phyloP scores from a whole-genome alignment of 2,797 vertebrate species.

The Sebastes cheni region DNA sequence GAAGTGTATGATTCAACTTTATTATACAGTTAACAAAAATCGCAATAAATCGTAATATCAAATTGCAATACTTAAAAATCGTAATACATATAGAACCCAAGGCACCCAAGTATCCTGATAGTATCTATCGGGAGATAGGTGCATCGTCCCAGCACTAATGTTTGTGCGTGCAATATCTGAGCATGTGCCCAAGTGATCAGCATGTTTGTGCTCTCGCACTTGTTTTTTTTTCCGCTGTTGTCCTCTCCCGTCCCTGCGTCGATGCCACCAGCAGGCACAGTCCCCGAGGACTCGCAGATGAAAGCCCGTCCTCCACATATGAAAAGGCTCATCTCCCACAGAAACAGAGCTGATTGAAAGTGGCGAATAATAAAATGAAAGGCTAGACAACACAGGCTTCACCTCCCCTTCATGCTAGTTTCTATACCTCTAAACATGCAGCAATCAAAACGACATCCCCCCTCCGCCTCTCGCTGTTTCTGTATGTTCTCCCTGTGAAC shows the following conservation, averaged over 20 bases:
- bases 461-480: constrained; percentile 29
- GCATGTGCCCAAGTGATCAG: constrained; percentile 24
- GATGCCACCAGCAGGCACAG: constrained; percentile 61
- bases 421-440: constrained; percentile 60
- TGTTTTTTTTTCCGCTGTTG: constrained; percentile 4
- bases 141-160: background rate
- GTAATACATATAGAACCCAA: no score
- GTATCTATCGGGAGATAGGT: no score
- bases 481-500: constrained; percentile 41
- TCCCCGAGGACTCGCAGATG: constrained; percentile 71
- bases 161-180: background rate
- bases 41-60: no score
- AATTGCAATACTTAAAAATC: no score
- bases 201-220: background rate
- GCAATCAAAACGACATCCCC: constrained; percentile 52
- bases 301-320: constrained; percentile 76
- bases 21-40: no score
- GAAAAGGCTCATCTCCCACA: constrained; percentile 72
- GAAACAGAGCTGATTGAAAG: constrained; percentile 75
- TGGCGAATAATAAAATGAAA: constrained; percentile 75
- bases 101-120: no score
- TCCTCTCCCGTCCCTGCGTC: constrained; percentile 53
- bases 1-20: no score
- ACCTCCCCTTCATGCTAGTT: constrained; percentile 49
- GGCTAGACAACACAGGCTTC: constrained; percentile 62